Evolutionary conservation across 2,888 invertebrate species (phyloP), one percentile per base, ranked within the genome.

Genomic region (Trilocha varians): DNA sequence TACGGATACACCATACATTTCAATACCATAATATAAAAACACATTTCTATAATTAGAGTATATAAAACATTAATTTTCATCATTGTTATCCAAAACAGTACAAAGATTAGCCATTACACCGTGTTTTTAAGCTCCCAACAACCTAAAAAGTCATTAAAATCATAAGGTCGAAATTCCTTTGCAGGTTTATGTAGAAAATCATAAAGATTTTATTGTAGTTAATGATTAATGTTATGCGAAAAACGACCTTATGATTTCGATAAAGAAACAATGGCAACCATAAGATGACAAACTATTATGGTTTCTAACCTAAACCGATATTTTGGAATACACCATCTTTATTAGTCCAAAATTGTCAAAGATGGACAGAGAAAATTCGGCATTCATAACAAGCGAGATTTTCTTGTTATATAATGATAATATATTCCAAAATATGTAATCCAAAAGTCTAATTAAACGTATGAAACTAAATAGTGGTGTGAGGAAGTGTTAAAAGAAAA

Each of bases 31-130:
- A 66, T 66, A 68, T 62, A 70, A 74, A 68, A 75, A 65, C 70
- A 36, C 17, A 36, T 39, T 39, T 34, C 14, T 34, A 34, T 34
- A 34, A 34, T 9, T 34, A 34, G 3, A 25, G 8, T 25, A 25
- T 6, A 34, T n/a, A 13, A 34, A 34, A 34, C 34, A 14, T 34
- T 13, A 5, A 13, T n/a, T 34, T 34, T n/a, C 13, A n/a, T 13
- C 34, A 3, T 13, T 34, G 13, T 34, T 34, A 34, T 34, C 14
- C 34, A 13, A 34, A 3, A 80, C 74, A 78, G 76, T 73, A 80
- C 79, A 82, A 62, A 76, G 65, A 79, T 78, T 78, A 80, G 75
- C 83, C 84, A 73, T 73, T 65, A 72, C 79, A 83, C 84, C 84
- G 73, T 71, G 72, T 75, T 57, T 62, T 65, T 78, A 80, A 78